These are phyloP conservation scores for Callithrix jacchus DNA, from an alignment of 2,113 vertebrate genomes.

Conservation along the genomic window DNA sequence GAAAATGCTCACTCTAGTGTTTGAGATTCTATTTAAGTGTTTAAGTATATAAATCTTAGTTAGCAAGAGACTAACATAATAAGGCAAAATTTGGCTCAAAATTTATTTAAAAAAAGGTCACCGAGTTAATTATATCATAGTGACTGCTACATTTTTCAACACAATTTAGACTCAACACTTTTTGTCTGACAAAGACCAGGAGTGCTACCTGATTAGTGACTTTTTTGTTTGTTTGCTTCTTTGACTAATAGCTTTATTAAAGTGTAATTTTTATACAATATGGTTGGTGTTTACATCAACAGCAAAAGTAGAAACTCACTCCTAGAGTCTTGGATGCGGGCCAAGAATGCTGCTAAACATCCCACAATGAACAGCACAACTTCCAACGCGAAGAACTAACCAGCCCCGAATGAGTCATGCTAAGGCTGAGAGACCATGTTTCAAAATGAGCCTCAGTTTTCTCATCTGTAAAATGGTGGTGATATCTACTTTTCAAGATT, in stretches of 20 bases:
- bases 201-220: not conserved
- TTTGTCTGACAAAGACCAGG: not conserved
- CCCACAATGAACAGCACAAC: not conserved
- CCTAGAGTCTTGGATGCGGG: not conserved
- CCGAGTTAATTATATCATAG: not conserved
- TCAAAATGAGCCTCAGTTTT: not conserved
- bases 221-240: not conserved
- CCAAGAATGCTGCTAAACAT: not conserved
- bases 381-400: not conserved
- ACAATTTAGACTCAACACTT: not conserved
- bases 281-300: not conserved
- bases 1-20: constrained; percentile 22
- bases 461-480: not conserved
- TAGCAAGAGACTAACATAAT: not conserved
- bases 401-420: not conserved
- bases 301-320: not conserved
- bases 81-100: not conserved
- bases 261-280: not conserved
- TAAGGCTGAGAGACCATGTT: not conserved
- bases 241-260: not conserved
- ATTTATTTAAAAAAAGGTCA: not conserved
- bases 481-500: not conserved
- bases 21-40: constrained; percentile 50
- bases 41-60: constrained; percentile 6
- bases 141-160: not conserved